Evolutionary conservation across 2,797 vertebrate genomes (phyloP).

Genomic region (Lepus townsendii): DNA sequence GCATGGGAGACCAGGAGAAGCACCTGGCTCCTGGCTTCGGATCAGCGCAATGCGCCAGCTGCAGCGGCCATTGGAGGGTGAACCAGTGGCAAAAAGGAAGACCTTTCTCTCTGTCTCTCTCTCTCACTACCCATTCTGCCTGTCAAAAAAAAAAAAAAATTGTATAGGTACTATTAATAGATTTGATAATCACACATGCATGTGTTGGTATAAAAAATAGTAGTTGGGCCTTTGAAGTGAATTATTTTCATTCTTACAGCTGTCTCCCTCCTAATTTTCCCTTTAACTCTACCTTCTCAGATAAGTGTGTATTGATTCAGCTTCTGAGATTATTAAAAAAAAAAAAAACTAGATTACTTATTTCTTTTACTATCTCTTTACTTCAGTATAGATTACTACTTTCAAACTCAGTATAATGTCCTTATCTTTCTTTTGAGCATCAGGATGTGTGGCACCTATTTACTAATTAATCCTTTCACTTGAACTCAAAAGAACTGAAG

Average conservation of each 20-base stretch:
- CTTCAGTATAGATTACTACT: background rate
- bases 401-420: background rate
- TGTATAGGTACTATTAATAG: background rate
- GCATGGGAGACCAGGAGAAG: no score
- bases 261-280: background rate
- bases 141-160: background rate
- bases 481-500: background rate
- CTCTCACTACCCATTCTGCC: no score
- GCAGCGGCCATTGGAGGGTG: no score
- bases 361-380: background rate
- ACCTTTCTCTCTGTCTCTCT: no score
- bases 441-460: background rate
- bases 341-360: background rate
- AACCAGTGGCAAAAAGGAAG: no score
- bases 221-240: background rate
- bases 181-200: background rate
- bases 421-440: background rate
- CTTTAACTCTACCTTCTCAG: conserved; percentile 6
- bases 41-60: no score
- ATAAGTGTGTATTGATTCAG: no score
- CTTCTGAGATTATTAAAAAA: background rate
- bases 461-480: background rate
- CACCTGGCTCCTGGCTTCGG: no score
- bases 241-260: background rate
- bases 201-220: conserved; percentile 8